phyloP scores from a whole-genome alignment of 2,888 invertebrate genomes.

The Ectemnius lituratus region DNA sequence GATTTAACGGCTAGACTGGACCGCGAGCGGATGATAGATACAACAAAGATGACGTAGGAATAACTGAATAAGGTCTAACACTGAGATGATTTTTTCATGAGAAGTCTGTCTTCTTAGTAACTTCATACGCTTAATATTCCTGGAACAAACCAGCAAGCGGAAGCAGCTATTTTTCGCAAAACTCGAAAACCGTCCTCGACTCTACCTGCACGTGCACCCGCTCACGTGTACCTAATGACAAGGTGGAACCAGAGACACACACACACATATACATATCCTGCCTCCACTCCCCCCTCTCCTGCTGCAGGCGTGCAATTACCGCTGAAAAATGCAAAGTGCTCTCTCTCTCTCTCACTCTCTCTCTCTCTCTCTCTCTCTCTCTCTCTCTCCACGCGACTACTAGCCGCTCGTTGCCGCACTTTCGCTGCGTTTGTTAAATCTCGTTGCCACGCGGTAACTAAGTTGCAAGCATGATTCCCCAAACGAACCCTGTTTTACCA shows the following conservation, averaged over 20 bases:
- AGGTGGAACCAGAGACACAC: constrained; percentile 52
- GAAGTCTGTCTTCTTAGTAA: too few relatives aligned
- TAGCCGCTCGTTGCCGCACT: constrained; percentile 8
- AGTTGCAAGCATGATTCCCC: constrained; percentile 1
- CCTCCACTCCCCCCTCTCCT: constrained; percentile 29
- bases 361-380: constrained; percentile 3
- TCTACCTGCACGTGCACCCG: constrained; percentile 63
- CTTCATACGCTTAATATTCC: too few relatives aligned
- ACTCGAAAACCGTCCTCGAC: constrained; percentile 44
- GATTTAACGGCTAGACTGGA: constrained; percentile 10
- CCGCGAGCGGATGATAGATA: not conserved
- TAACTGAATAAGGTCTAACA: not conserved
- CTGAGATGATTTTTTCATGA: too few relatives aligned
- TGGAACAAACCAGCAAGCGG: not conserved
- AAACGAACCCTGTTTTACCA: too few relatives aligned
- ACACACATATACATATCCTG: too few relatives aligned
- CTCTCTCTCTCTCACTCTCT: too few relatives aligned
- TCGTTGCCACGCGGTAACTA: constrained; percentile 6
- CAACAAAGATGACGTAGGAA: not conserved
- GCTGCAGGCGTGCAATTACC: constrained; percentile 70
- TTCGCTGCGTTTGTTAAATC: constrained; percentile 6
- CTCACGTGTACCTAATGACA: constrained; percentile 75
- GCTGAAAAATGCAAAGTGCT: constrained; percentile 71
- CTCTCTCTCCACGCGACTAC: constrained; percentile 27
- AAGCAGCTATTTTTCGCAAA: constrained; percentile 19